Base-by-base conservation (phyloP, 30 jellyfish, hydroid and myxozoan genomes). In the Hydra vulgaris region DNA sequence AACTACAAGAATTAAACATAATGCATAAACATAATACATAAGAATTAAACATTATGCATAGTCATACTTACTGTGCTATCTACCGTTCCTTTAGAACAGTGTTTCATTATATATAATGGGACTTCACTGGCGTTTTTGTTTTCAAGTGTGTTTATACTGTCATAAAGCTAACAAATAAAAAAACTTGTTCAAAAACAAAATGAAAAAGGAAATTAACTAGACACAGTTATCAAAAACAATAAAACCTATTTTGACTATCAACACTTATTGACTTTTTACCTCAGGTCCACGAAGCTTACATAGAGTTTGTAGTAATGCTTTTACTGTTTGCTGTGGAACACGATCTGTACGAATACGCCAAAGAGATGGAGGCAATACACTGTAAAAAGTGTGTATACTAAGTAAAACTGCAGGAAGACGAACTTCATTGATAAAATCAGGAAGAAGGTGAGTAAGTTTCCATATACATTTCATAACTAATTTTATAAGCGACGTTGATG, bases 401-500 rank as follows among this genome's bases (percentile, higher is more conserved):
- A 75, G 81, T 22, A 91, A 77, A 18, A 84, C 86, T 0, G 84
- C 81, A 18, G 86, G 95, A 23, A 87, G 87, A 53, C 77, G 82
- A 61, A 86, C 83, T 23, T 77, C 86, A 24, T 74, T 84, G 18
- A 90, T 86, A 26, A 76, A 74, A 40, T 86, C 95, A 4, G 98
- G 98, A 8, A 91, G 73, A 22, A 55, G 74, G 23, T 90, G 95
- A 52, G 88, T 84, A 67, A 91, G 82, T 79, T 91, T 91, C 98
- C 98, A 91, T n/a, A 91, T 74, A 82, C 98, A 91, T 95, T 91
- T 79, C 86, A 79, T 79, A 22, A 79, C 82, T 21, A 79, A 73
- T 40, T 79, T 79, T 4, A 79, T 23, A 7, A 79, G 66, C 1
- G 86, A 56, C 18, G 86, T 1, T 17, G 86, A 79, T 26, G 86